These are phyloP conservation scores for Uromys caudimaculatus DNA, from an alignment of 2,797 vertebrate species.

Conservation along the genomic window DNA sequence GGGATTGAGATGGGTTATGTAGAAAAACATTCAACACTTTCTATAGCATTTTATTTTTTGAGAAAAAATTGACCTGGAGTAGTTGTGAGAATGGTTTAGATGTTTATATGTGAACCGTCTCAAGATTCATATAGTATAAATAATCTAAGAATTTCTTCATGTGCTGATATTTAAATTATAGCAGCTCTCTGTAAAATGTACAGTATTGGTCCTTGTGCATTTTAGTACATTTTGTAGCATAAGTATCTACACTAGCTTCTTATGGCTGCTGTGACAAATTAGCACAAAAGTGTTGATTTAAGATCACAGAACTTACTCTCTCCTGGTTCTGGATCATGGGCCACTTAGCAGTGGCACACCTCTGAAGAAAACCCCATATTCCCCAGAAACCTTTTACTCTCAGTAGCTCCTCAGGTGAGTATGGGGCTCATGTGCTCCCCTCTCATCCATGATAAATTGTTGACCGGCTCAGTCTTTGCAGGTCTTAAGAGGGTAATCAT, in stretches of 20 bases:
- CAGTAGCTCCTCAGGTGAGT: not conserved
- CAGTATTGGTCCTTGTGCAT: not conserved
- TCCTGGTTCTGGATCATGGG: not conserved
- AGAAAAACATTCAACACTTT: not conserved
- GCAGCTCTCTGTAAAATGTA: conserved; percentile 6
- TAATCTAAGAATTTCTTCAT: not conserved
- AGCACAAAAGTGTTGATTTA: not conserved
- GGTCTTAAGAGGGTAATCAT: not conserved
- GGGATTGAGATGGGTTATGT: not conserved
- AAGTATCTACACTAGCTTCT: not conserved
- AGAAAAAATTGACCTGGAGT: not conserved
- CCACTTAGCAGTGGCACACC: not conserved
- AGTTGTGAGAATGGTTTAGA: not conserved
- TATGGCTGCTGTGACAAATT: not conserved
- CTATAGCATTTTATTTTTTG: not conserved
- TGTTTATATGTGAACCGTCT: not conserved
- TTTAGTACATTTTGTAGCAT: not conserved
- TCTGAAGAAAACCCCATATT: not conserved
- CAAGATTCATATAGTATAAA: conserved; percentile 1
- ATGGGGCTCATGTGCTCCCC: not conserved
- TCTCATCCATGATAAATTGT: not conserved
- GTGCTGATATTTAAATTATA: conserved; percentile 32
- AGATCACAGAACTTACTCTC: not conserved
- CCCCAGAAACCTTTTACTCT: not conserved
- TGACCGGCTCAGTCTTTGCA: not conserved